Evolutionary conservation across 2,113 vertebrate species (phyloP).

Genomic region (Elephas maximus): DNA sequence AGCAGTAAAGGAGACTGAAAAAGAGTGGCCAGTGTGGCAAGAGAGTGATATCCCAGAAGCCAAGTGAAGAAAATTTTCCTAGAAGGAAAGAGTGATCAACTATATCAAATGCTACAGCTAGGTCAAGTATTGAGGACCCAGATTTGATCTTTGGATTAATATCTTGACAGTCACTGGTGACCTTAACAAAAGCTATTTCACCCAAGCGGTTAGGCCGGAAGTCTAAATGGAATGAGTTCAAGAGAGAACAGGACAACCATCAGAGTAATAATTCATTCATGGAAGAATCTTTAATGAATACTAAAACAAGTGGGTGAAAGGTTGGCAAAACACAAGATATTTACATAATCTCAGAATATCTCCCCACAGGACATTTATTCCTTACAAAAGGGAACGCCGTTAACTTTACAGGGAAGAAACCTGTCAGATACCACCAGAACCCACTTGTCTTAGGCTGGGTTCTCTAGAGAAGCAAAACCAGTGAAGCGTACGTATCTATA

Average conservation of each 20-base stretch:
- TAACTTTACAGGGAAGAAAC: not conserved
- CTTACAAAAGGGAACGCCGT: not conserved
- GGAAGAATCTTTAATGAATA: not conserved
- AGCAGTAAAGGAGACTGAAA: not conserved
- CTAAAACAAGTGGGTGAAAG: not conserved
- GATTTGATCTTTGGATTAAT: not conserved
- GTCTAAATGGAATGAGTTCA: not conserved
- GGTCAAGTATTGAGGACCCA: not conserved
- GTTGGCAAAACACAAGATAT: not conserved
- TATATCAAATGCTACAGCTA: not conserved
- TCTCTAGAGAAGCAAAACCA: too few species aligned
- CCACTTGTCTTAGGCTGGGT: not conserved
- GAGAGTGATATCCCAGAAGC: not conserved
- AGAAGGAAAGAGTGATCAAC: not conserved
- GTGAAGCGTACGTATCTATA: too few species aligned
- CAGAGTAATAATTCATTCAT: not conserved
- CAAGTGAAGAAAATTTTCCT: not conserved
- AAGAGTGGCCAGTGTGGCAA: not conserved
- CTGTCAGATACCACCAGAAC: not conserved
- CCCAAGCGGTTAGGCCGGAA: not conserved
- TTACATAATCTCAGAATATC: not conserved
- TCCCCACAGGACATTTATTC: not conserved
- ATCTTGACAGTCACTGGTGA: not conserved
- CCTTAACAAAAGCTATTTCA: not conserved
- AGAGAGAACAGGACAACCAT: not conserved